Percentiles rank a stretch among this genome's conserved stretches.
Evolutionary conservation across 2,888 invertebrate genomes (phyloP).

Genomic region (Minunthozetes semirufus): DNA sequence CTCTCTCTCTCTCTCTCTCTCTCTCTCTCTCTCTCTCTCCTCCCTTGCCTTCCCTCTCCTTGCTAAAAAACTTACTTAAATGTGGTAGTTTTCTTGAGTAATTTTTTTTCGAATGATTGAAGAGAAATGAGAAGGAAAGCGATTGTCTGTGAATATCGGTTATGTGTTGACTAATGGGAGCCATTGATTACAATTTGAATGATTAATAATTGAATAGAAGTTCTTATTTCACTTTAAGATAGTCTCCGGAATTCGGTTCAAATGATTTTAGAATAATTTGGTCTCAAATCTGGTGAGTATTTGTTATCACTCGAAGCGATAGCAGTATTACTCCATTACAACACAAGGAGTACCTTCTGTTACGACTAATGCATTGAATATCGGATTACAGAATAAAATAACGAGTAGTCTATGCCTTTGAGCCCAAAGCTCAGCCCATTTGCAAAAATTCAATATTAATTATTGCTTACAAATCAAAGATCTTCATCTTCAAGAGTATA

Average conservation of each 20-base stretch:
- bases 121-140: too few species aligned
- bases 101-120: too few species aligned
- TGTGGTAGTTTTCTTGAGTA: too few species aligned
- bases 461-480: background rate
- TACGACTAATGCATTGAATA: background rate
- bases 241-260: background rate
- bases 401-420: background rate
- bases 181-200: too few species aligned
- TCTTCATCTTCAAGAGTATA: background rate
- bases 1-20: conserved; percentile 28
- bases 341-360: conserved; percentile 18
- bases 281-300: conserved; percentile 15
- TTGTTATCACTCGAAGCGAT: conserved; percentile 6
- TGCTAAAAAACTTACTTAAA: too few species aligned
- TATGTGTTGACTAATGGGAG: too few species aligned
- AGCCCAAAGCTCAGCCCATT: too few species aligned
- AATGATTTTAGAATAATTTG: background rate
- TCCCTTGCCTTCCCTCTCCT: too few species aligned
- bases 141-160: too few species aligned
- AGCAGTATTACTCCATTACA: conserved; percentile 2
- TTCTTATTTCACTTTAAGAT: background rate
- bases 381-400: conserved; percentile 16
- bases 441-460: background rate
- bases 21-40: background rate
- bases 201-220: too few species aligned